Evolutionary conservation across 2,888 invertebrate genomes (phyloP).

Genomic region (Lutraria lutraria): DNA sequence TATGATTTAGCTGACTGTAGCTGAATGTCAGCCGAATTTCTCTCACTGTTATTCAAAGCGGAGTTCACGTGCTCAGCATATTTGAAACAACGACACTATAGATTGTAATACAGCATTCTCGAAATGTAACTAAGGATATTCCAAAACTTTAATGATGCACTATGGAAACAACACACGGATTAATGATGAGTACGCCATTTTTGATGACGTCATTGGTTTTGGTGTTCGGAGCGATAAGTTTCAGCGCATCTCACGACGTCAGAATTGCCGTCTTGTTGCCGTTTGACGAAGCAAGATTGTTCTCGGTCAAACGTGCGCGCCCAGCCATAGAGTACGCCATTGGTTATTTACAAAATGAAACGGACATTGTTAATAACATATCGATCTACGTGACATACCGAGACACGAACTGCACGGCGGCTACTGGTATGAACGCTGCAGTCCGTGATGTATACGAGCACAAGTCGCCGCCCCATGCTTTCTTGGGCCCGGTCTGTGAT

Average conservation of each 20-base stretch:
- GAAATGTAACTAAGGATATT: not conserved
- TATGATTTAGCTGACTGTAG: too few relatives aligned
- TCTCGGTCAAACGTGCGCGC: slow-evolving; percentile 78
- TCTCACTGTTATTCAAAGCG: too few relatives aligned
- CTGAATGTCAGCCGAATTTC: not conserved
- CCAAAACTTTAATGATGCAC: not conserved
- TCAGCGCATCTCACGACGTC: slow-evolving; percentile 42
- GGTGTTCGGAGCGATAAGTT: not conserved
- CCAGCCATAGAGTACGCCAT: slow-evolving; percentile 85
- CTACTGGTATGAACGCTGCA: slow-evolving; percentile 81
- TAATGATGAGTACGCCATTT: not conserved
- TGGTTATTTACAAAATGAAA: slow-evolving; percentile 66
- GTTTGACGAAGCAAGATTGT: slow-evolving; percentile 71
- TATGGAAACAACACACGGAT: not conserved
- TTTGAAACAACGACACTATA: not conserved
- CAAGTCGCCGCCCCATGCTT: slow-evolving; percentile 77
- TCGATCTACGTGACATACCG: slow-evolving; percentile 73
- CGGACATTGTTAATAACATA: slow-evolving; percentile 50
- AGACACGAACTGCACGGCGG: slow-evolving; percentile 79
- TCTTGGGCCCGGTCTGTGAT: slow-evolving; percentile 85
- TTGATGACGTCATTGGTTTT: slow-evolving; percentile 9
- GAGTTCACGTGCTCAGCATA: too few relatives aligned
- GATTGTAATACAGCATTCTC: not conserved
- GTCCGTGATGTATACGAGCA: slow-evolving; percentile 80
- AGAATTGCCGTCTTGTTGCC: slow-evolving; percentile 81